Evolutionary conservation across 2,888 invertebrate species (phyloP), one percentile per base, ranked within the genome.

Genomic region (Apotomis betuletana): DNA sequence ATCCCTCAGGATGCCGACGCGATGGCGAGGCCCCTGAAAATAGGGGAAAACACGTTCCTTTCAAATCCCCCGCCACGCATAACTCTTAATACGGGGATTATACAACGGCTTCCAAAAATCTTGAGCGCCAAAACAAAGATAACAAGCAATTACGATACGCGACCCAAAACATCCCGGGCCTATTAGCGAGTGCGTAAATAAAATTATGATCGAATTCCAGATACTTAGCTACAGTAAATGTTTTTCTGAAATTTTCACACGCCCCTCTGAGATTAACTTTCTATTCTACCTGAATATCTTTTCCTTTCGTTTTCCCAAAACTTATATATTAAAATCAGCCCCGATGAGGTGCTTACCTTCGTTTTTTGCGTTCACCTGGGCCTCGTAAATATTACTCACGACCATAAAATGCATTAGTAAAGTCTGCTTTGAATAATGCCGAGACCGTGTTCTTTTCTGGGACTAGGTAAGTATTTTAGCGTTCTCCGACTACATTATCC

Each of bases 41-140:
- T 89, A 87, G 87, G 85, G 89, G 86, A 86, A 91, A 91, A 90
- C 90, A 90, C 88, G 89, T 86, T n/a, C n/a, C n/a, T n/a, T 86
- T 85, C 85, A 86, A 91, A 90, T 91, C 92, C 91, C 92, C 79
- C 79, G 87, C 89, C 88, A 88, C 88, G 88, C 88, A 91, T 91
- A 91, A 90, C 88, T 91, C 91, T 90, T 91, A 91, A 91, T 91
- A 90, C 89, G 75, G 84, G 91, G 90, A 91, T 92, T 92, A 90
- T 86, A 90, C 89, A 88, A 90, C 84, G 87, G 90, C 87, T 90
- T 89, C 86, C 88, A 89, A 89, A 74, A 89, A 87, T 87, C 89
- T 84, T 87, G 83, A 89, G 88, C 87, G 90, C 85, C 88, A 85
- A 90, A 90, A 89, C 88, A 91, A 91, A 90, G 86, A 89, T 90